A percentile compares a stretch with the other conserved stretches of the same genome.
Evolutionary conservation across 2,797 vertebrate genomes (phyloP).

Genomic region (Rhinatrema bivittatum): DNA sequence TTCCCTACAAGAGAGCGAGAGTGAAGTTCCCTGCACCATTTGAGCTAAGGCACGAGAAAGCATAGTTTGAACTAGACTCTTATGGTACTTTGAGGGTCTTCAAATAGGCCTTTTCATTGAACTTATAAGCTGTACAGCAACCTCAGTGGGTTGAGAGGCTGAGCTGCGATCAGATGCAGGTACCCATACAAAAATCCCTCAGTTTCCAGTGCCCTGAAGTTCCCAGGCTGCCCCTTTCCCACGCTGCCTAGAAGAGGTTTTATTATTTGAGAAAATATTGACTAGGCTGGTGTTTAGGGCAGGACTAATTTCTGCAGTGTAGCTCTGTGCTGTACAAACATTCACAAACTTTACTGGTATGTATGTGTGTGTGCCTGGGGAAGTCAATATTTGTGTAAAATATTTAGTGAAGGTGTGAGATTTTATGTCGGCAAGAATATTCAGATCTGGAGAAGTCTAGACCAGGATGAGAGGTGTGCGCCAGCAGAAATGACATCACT

Average conservation of each 20-base stretch:
- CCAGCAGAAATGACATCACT: slow-evolving; percentile 12
- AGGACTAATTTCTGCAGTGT: slow-evolving; percentile 10
- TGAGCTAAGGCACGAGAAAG: too few species aligned
- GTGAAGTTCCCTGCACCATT: too few species aligned
- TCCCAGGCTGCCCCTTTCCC: too few species aligned
- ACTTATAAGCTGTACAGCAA: too few species aligned
- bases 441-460: slow-evolving; percentile 17
- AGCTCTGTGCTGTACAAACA: slow-evolving; percentile 30
- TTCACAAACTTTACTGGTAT: slow-evolving; percentile 1
- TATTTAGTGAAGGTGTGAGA: slow-evolving; percentile 43
- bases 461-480: not conserved
- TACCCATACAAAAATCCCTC: too few species aligned
- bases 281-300: slow-evolving; percentile 11
- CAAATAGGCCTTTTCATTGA: too few species aligned
- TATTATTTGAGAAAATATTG: slow-evolving; percentile 27
- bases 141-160: too few species aligned
- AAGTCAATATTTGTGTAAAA: slow-evolving; percentile 51
- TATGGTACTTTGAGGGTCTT: too few species aligned
- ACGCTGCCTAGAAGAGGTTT: slow-evolving; percentile 11
- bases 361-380: slow-evolving; percentile 28
- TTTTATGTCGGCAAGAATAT: slow-evolving; percentile 17
- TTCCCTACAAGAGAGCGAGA: too few species aligned
- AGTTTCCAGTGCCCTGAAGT: too few species aligned
- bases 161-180: too few species aligned
- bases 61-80: too few species aligned